phyloP scores from a whole-genome alignment of 2,797 vertebrate species.

The Lepilemur ruficaudatus region DNA sequence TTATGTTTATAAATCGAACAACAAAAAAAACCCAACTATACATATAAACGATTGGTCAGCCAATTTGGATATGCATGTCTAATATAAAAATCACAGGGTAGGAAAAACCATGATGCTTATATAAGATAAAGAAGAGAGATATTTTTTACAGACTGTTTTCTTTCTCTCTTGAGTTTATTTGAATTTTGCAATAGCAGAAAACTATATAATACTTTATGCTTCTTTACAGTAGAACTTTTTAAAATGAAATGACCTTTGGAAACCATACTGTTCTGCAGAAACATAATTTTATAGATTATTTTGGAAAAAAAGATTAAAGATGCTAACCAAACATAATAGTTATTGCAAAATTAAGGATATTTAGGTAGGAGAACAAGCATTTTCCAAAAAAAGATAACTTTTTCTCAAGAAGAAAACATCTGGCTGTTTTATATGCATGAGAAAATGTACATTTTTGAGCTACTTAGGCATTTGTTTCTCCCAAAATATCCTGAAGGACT shows the following conservation, averaged over 20 bases:
- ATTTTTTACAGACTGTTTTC: not conserved
- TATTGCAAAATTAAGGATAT: constrained; percentile 14
- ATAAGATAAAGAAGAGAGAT: not conserved
- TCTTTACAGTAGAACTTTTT: not conserved
- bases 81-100: constrained; percentile 7
- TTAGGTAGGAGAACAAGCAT: not conserved
- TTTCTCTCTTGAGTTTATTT: not conserved
- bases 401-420: not conserved
- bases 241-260: not conserved
- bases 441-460: constrained; percentile 39
- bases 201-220: not conserved
- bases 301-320: not conserved
- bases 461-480: constrained; percentile 10
- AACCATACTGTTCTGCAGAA: not conserved
- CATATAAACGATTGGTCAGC: not conserved
- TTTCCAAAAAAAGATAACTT: not conserved
- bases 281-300: not conserved
- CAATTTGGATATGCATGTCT: not conserved
- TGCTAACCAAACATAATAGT: not conserved
- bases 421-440: constrained; percentile 5
- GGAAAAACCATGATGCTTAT: not conserved
- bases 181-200: not conserved
- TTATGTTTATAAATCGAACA: not conserved
- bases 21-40: not conserved
- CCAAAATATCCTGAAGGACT: constrained; percentile 11